Evolutionary conservation across 2,113 vertebrate genomes (phyloP).

Genomic region (Platycercus adscitus): DNA sequence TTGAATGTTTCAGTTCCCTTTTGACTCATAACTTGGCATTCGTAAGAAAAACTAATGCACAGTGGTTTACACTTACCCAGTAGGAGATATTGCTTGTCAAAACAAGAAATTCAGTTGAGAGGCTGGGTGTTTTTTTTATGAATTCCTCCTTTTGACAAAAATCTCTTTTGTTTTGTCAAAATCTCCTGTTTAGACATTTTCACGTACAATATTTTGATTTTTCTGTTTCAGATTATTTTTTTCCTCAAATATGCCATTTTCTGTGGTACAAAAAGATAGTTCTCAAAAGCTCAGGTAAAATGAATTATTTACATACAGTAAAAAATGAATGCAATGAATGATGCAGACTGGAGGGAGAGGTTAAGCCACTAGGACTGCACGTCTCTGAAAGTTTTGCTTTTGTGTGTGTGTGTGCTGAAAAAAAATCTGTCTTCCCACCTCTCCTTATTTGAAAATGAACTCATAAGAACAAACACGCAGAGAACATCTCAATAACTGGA

Average conservation of each 20-base stretch:
- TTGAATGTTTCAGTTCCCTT: background rate
- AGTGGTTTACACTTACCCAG: background rate
- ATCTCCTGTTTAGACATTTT: background rate
- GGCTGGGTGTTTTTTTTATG: rapidly evolving
- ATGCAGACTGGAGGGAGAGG: rapidly evolving
- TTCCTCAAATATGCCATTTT: background rate
- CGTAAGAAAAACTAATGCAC: background rate
- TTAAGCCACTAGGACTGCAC: background rate
- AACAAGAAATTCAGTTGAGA: background rate
- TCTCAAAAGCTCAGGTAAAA: background rate
- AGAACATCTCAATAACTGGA: background rate
- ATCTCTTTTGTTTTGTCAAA: background rate
- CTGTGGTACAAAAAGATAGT: background rate
- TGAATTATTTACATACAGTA: background rate
- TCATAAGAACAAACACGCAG: background rate
- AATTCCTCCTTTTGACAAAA: background rate
- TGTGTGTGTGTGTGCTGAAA: background rate
- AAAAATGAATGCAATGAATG: background rate
- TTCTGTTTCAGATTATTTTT: background rate
- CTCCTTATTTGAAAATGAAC: background rate
- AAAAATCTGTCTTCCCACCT: background rate
- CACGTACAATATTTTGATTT: background rate
- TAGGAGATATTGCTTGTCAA: background rate
- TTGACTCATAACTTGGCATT: background rate
- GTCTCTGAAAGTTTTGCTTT: background rate